Conservation (phyloP, 1,140 invertebrate genomes). For the Drosophila ambigua region DNA sequence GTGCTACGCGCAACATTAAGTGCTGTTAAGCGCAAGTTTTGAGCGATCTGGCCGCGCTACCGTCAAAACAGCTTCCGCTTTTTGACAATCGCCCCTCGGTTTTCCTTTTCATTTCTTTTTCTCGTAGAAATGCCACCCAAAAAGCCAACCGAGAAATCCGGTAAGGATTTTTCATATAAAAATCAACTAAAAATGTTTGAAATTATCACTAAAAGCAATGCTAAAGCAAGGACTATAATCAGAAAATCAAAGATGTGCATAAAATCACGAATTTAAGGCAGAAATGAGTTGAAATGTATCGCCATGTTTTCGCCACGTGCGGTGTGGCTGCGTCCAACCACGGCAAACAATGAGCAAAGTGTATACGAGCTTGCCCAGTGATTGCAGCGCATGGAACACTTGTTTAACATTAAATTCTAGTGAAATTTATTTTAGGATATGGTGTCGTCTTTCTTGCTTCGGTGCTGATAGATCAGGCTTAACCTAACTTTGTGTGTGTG, state of each 20-base stretch:
- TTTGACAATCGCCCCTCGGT: slow-evolving; percentile 74
- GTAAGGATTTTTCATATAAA: slow-evolving; percentile 84
- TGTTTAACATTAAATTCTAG: neutral
- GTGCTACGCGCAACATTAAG: slow-evolving; percentile 4
- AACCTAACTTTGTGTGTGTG: slow-evolving; percentile 3
- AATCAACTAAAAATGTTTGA: slow-evolving; percentile 52
- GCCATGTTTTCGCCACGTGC: slow-evolving; percentile 66
- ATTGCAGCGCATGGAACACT: neutral
- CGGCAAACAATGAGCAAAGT: neutral
- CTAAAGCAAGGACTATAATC: slow-evolving; percentile 26
- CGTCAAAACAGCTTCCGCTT: slow-evolving; percentile 74
- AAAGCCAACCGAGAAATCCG: slow-evolving; percentile 88
- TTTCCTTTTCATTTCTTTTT: slow-evolving; percentile 84
- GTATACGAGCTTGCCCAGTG: neutral
- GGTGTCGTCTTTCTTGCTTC: slow-evolving; percentile 7
- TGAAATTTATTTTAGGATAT: neutral
- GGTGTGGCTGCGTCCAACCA: slow-evolving; percentile 37
- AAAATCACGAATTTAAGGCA: slow-evolving; percentile 33
- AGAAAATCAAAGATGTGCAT: slow-evolving; percentile 17
- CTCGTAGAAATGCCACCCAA: slow-evolving; percentile 87
- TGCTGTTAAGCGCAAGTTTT: slow-evolving; percentile 15
- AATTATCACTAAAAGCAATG: slow-evolving; percentile 40
- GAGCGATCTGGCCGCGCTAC: slow-evolving; percentile 44
- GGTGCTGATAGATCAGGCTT: slow-evolving; percentile 47
- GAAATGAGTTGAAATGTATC: slow-evolving; percentile 29